Evolutionary conservation across 2,113 vertebrate genomes (phyloP).

Genomic region (Abramis brama): DNA sequence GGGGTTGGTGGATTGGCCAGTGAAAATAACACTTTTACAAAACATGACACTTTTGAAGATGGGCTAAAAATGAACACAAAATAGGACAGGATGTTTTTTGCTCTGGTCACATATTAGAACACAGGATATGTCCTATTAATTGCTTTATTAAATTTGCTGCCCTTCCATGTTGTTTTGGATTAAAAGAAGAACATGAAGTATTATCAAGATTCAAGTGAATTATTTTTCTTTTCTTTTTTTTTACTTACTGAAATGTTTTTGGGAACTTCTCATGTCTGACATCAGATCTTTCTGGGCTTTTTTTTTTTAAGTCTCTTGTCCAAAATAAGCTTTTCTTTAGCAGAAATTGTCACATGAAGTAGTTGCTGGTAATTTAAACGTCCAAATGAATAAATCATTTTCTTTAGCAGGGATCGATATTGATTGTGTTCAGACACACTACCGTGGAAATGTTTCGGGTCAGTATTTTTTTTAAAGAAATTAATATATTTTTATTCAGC

Average conservation of each 20-base stretch:
- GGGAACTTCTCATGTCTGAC: background rate
- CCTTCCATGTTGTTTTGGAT: background rate
- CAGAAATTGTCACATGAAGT: background rate
- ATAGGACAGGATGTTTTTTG: background rate
- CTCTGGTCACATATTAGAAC: background rate
- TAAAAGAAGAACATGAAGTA: background rate
- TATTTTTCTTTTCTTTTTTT: background rate
- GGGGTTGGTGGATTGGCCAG: background rate
- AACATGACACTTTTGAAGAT: background rate
- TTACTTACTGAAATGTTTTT: background rate
- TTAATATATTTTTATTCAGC: background rate
- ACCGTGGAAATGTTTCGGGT: background rate
- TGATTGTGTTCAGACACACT: background rate
- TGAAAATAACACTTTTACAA: background rate
- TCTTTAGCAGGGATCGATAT: background rate
- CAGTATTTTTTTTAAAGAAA: too few species aligned
- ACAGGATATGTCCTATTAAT: conserved; percentile 1
- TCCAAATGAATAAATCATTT: too few species aligned
- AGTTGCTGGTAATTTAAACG: background rate
- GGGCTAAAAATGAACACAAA: conserved; percentile 7
- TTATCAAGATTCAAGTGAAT: background rate
- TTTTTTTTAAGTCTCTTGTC: background rate
- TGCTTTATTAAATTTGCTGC: background rate
- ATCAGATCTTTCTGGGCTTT: background rate
- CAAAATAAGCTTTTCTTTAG: background rate